Base-by-base conservation (phyloP, 53 echinoderm and acorn worm species). In the Crossaster papposus region DNA sequence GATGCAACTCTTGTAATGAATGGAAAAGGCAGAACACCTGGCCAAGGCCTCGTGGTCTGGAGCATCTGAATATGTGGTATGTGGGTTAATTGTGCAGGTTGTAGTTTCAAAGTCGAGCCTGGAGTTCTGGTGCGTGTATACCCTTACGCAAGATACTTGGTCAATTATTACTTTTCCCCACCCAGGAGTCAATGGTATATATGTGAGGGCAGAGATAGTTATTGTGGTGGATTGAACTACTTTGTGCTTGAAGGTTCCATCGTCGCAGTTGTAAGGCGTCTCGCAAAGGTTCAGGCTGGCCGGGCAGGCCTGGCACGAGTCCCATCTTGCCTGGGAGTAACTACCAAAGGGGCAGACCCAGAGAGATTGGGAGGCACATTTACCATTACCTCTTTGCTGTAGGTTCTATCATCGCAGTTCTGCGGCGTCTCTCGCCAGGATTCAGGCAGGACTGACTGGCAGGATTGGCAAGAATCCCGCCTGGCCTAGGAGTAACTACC, bases 371-470 rank as follows among this genome's bases (percentile, higher is more conserved):
- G 72, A 91, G 44, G 77, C 94, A 3, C 18, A 22, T 64, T 64
- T 64, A 15, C 31, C 4, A 89, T 72, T 91, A 97, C 97, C 94
- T 88, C 70, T 72, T 86, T 90, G 79, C 97, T 97, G 89, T 95
- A 97, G 36, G 93, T 93, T 50, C 95, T 94, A 72, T 81, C 83
- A 24, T 90, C 94, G 82, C 97, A 97, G 35, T 92, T 83, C 37
- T 88, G 50, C 0, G 95, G 97, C 7, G 93, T 80, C 17, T 80
- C 17, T 97, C 91, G 24, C 93, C 95, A 23, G 97, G 97, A 82
- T 97, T 94, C 74, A 97, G 79, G 38, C 97, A 97, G 26, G 96
- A 22, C 95, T 95, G 23, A 88, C 93, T 94, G 97, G 53, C 97
- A 97, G 5, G 90, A 68, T 53, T 75, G 70, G 72, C 97, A 97